Base-by-base conservation (phyloP, 2,888 invertebrate species). In the Megaustenia siamemsis region DNA sequence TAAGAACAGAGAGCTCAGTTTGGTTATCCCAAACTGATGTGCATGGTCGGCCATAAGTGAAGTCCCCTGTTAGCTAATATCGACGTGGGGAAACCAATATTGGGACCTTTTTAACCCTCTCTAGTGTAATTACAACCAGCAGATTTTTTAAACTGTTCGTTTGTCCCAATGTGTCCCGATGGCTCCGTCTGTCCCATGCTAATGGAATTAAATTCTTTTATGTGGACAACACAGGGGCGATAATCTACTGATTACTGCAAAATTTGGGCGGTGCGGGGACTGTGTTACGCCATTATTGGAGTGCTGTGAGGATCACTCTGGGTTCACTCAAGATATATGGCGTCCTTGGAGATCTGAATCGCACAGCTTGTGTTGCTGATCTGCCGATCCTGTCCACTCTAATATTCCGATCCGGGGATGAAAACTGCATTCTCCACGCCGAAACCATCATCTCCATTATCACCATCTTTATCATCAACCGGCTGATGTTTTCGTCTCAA, bases 121-220 rank as follows among this genome's bases (percentile, higher is more conserved):
- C 53, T 53, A 35, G 28, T 43, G 66, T 82, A 82, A 82, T 82
- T 82, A 82, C 73, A 82, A 40, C 71, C 71, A 40, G 71, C 60
- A 60, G 53, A 69, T 53, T 80, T 66, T 45, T 45, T 40, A 49
- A 69, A 80, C 68, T 80, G 80, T 68, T 69, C 53, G 78, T 78
- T 60, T 60, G 63, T 78, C 69, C 49, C 69, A 49, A 49, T 24
- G 45, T 49, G 68, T 80, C 53, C 80, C 80, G 38, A 1, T 45
- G 80, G 80, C 69, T 66, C 80, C 80, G 66, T 49, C 68, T 53
- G 49, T 69, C 35, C 49, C 71, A 18, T 15, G 63, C 68, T 83
- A 83, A 83, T 83, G 83, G 77, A 83, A 83, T 83, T 83, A 83
- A 63, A 83, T 66, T 83, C 83, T 63, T 83, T 66, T 83, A 83